These are phyloP conservation scores for Chondrilla cf. caribensis DNA, from an alignment of 37 sponge, comb jelly and placozoan species.

Conservation along the genomic window DNA sequence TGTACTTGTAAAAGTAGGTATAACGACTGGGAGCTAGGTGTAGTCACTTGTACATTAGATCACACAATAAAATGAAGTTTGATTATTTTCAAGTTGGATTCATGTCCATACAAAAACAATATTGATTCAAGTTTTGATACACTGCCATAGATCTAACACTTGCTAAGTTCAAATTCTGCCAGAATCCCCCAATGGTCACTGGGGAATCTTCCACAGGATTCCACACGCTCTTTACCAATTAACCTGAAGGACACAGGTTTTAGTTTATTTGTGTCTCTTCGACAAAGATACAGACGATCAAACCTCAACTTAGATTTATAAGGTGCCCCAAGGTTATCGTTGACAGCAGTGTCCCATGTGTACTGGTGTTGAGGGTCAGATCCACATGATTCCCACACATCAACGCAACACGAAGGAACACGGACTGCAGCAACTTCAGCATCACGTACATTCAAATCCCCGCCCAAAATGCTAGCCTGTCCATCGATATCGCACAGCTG, in stretches of 20 bases:
- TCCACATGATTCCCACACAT: conserved; percentile 75
- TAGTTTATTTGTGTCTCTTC: background rate
- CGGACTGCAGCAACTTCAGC: conserved; percentile 51
- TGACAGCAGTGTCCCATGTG: conserved; percentile 67
- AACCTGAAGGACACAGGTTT: conserved; percentile 42
- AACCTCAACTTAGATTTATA: conserved; percentile 45
- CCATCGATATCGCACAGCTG: background rate
- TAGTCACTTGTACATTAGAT: too few relatives aligned
- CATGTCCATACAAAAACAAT: too few relatives aligned
- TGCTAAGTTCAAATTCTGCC: conserved; percentile 44
- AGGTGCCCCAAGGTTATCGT: conserved; percentile 53
- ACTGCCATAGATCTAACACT: too few relatives aligned
- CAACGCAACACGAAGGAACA: conserved; percentile 40
- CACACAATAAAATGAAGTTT: too few relatives aligned
- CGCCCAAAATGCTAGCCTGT: conserved; percentile 61
- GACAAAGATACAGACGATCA: conserved; percentile 63
- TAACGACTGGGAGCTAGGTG: too few relatives aligned
- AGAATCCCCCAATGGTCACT: conserved; percentile 87
- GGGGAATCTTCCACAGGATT: conserved; percentile 45
- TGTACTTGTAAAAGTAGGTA: too few relatives aligned
- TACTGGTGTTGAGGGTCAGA: conserved; percentile 33
- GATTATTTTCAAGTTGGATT: too few relatives aligned
- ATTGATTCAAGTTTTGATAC: too few relatives aligned
- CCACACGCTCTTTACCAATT: conserved; percentile 59
- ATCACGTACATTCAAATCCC: conserved; percentile 78